Conservation (phyloP, 2,113 vertebrate species). For the Nothocercus nigrocapillus region DNA sequence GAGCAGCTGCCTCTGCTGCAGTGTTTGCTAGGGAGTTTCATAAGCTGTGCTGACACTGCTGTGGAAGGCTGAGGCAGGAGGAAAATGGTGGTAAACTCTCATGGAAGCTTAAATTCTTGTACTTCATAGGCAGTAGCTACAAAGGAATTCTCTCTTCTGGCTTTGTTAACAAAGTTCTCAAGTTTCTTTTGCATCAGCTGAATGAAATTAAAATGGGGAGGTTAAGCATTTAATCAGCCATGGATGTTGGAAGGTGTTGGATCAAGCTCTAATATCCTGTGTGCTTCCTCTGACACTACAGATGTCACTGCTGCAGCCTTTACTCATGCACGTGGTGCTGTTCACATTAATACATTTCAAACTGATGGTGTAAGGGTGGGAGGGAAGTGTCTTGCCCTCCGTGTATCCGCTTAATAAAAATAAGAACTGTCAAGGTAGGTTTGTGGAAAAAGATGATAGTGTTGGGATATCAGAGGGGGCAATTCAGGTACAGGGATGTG, state of each 20-base stretch:
- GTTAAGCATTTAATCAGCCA: slow-evolving; percentile 42
- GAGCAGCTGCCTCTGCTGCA: no score
- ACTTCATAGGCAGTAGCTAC: not conserved
- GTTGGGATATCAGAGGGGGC: not conserved
- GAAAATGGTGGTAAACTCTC: not conserved
- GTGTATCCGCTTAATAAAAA: not conserved
- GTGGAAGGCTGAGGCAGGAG: not conserved
- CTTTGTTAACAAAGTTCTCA: not conserved
- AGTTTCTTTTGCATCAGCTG: not conserved
- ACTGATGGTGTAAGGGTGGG: not conserved
- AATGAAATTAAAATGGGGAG: not conserved
- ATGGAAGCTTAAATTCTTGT: not conserved
- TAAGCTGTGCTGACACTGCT: not conserved
- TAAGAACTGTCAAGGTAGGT: not conserved
- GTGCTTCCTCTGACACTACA: not conserved
- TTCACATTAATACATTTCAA: not conserved
- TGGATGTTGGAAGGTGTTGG: slow-evolving; percentile 1
- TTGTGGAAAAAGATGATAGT: not conserved
- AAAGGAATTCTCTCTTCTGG: not conserved
- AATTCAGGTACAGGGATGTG: not conserved
- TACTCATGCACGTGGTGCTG: not conserved
- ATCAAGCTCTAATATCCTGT: not conserved
- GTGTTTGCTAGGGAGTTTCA: not conserved
- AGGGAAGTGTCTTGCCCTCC: not conserved
- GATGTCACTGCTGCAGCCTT: not conserved